A percentile compares a stretch with the other conserved stretches of the same genome.
Evolutionary conservation across 2,888 invertebrate species (phyloP).

Genomic region (Dioctria linearis): DNA sequence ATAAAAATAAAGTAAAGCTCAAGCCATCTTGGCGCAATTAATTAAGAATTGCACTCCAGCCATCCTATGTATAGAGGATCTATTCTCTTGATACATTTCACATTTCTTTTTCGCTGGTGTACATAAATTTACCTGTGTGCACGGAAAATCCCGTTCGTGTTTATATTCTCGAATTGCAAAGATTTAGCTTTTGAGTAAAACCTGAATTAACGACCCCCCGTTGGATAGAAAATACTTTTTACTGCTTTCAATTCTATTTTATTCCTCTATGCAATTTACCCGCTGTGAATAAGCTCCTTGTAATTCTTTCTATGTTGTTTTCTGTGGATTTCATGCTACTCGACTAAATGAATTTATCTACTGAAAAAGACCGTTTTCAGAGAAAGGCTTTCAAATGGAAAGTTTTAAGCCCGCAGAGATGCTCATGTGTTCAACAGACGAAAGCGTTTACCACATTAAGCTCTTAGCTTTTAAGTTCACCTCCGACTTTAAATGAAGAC

Average conservation of each 20-base stretch:
- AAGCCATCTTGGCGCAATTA: conserved; percentile 4
- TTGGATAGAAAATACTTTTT: conserved; percentile 1
- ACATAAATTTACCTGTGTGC: conserved; percentile 1
- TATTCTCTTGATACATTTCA: conserved; percentile 12
- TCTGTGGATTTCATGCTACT: conserved; percentile 5
- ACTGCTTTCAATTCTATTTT: conserved; percentile 22
- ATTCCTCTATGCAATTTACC: conserved; percentile 11
- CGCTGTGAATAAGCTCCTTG: conserved; percentile 3
- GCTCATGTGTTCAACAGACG: not conserved
- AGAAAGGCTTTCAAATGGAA: not conserved
- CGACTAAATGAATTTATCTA: conserved; percentile 18
- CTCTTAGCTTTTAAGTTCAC: too few relatives aligned
- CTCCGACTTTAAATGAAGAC: too few relatives aligned
- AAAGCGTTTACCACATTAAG: not conserved
- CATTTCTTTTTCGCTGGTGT: not conserved
- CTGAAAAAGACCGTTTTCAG: not conserved
- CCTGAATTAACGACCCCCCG: not conserved
- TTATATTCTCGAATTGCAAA: conserved; percentile 1
- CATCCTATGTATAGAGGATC: not conserved
- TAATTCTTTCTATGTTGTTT: conserved; percentile 6
- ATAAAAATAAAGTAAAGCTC: not conserved
- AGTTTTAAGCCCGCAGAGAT: not conserved
- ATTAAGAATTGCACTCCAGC: conserved; percentile 6
- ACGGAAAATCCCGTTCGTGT: not conserved
- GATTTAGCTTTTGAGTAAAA: conserved; percentile 8